phyloP scores from a whole-genome alignment of 2,113 vertebrate genomes.

The Pelvicachromis taeniatus region DNA sequence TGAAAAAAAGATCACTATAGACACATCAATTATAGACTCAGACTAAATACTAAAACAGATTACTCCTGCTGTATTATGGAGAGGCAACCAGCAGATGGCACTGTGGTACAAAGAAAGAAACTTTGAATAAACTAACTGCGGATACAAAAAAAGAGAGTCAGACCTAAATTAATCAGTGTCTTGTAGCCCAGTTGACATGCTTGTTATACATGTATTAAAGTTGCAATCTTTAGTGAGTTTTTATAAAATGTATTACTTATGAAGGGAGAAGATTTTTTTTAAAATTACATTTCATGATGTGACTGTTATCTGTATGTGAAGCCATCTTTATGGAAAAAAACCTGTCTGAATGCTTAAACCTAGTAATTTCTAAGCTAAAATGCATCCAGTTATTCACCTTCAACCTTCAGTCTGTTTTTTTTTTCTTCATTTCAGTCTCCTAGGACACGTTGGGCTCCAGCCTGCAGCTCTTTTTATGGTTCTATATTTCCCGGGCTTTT shows the following conservation, averaged over 20 bases:
- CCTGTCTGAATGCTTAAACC: neutral
- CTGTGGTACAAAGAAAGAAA: neutral
- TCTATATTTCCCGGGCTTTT: slow-evolving; percentile 64
- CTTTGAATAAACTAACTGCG: neutral
- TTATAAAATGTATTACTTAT: neutral
- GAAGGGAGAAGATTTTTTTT: neutral
- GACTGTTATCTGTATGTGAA: neutral
- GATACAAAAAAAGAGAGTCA: neutral
- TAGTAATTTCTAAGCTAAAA: neutral
- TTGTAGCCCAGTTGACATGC: neutral
- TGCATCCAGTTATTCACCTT: neutral
- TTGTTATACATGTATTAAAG: neutral
- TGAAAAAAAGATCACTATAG: neutral
- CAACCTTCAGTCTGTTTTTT: neutral
- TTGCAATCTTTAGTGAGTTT: neutral
- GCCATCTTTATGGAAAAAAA: neutral
- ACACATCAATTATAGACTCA: neutral
- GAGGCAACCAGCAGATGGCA: slow-evolving; percentile 24
- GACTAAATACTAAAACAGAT: neutral
- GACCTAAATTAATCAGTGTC: neutral
- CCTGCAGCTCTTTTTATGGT: slow-evolving; percentile 63
- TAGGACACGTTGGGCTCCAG: slow-evolving; percentile 3
- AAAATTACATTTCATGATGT: neutral
- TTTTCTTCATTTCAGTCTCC: slow-evolving; percentile 14
- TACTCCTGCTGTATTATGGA: neutral